Percentiles rank a stretch among this genome's conserved stretches.
Evolutionary conservation across 2,113 vertebrate species (phyloP).

Genomic region (Cavia aperea): DNA sequence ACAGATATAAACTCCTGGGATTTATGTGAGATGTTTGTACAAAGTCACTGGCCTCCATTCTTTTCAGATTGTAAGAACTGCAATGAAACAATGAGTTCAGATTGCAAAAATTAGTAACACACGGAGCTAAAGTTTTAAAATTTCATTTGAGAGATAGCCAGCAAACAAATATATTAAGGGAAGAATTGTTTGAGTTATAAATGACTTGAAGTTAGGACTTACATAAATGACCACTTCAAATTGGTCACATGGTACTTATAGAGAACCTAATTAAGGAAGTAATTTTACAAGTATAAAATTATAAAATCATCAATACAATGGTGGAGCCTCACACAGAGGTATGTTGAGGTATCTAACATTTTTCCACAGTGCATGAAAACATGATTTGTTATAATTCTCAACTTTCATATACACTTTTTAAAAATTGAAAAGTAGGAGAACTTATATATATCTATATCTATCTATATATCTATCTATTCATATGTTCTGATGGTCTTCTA

Average conservation of each 20-base stretch:
- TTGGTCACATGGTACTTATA: not conserved
- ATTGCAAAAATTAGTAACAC: constrained; percentile 39
- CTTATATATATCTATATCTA: not conserved
- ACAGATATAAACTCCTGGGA: too few relatives aligned
- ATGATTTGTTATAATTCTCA: not conserved
- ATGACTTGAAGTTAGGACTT: constrained; percentile 23
- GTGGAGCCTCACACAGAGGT: not conserved
- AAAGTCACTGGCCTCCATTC: not conserved
- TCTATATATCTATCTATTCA: not conserved
- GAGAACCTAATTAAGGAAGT: not conserved
- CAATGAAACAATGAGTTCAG: constrained; percentile 28
- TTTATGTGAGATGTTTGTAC: not conserved
- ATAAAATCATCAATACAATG: not conserved
- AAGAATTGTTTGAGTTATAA: constrained; percentile 41
- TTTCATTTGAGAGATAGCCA: constrained; percentile 47
- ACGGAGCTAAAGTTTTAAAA: constrained; percentile 23
- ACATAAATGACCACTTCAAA: not conserved
- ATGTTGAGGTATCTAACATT: not conserved
- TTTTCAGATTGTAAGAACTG: constrained; percentile 27
- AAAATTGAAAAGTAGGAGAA: not conserved
- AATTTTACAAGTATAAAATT: not conserved
- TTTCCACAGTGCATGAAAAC: not conserved
- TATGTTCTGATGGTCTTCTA: not conserved
- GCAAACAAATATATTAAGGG: constrained; percentile 51
- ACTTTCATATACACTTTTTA: not conserved